These are phyloP conservation scores for Phania funesta DNA, from an alignment of 2,888 invertebrate genomes.

Conservation along the genomic window DNA sequence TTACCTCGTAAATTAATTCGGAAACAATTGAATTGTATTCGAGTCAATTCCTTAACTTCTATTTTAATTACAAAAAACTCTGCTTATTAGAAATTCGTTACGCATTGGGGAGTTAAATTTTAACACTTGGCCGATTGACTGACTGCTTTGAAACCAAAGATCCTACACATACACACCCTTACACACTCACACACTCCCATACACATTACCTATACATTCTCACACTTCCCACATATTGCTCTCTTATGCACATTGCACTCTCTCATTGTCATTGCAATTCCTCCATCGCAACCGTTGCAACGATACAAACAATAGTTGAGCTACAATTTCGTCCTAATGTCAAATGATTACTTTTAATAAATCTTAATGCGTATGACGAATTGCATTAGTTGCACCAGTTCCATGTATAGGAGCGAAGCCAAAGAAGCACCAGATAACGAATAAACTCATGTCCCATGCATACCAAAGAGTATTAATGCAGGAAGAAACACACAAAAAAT, in stretches of 20 bases:
- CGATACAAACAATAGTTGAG: constrained; percentile 71
- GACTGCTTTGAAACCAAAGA: constrained; percentile 8
- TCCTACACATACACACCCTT: constrained; percentile 24
- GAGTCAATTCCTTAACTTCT: constrained; percentile 16
- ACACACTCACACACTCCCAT: neutral
- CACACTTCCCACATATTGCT: constrained; percentile 53
- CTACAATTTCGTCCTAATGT: constrained; percentile 79
- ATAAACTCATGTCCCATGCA: constrained; percentile 24
- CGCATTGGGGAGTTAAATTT: constrained; percentile 75
- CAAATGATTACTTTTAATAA: constrained; percentile 81
- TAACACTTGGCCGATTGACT: constrained; percentile 58
- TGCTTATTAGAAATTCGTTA: constrained; percentile 71
- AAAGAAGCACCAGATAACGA: constrained; percentile 30
- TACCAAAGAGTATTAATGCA: constrained; percentile 8
- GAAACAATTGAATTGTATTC: constrained; percentile 29
- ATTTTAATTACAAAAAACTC: constrained; percentile 17
- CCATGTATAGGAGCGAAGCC: constrained; percentile 42
- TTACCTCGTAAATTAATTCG: constrained; percentile 34
- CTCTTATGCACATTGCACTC: neutral
- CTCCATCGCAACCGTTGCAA: neutral
- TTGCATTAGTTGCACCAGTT: constrained; percentile 73
- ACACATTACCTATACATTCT: constrained; percentile 8
- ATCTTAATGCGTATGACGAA: constrained; percentile 80
- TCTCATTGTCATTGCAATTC: constrained; percentile 13
- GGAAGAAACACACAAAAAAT: no score